Evolutionary conservation across 2,797 vertebrate species (phyloP).

Genomic region (Ceryle rudis): DNA sequence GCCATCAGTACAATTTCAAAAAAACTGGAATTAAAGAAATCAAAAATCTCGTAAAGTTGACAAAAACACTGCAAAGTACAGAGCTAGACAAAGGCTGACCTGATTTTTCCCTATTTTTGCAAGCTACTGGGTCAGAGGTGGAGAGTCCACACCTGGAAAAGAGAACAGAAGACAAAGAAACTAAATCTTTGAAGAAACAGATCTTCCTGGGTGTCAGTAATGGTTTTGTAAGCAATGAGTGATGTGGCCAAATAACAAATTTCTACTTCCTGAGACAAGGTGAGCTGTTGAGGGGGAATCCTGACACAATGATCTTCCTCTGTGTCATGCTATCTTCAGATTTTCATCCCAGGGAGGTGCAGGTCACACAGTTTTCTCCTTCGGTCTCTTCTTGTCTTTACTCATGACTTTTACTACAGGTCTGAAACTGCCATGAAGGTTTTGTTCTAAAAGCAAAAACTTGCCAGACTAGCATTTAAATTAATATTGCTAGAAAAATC

Average conservation of each 20-base stretch:
- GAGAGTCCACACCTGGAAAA: not conserved
- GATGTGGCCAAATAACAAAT: not conserved
- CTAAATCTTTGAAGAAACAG: too few species aligned
- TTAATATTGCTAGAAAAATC: not conserved
- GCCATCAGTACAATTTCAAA: not conserved
- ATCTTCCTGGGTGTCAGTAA: not conserved
- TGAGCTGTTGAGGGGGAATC: not conserved
- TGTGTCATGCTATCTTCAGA: not conserved
- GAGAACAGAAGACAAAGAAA: not conserved
- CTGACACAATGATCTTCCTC: not conserved
- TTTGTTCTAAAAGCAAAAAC: not conserved
- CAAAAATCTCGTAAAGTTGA: not conserved
- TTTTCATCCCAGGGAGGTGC: not conserved
- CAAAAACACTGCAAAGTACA: not conserved
- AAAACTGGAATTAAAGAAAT: not conserved
- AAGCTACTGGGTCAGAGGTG: not conserved
- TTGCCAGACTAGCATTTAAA: not conserved
- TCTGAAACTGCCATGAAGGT: not conserved
- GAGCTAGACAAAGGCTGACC: not conserved
- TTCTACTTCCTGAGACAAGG: not conserved
- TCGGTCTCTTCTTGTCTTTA: not conserved
- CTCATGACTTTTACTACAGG: not conserved
- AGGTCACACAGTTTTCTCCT: not conserved
- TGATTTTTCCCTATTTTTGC: not conserved
- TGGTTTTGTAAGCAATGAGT: not conserved